Conservation (phyloP, 2,888 invertebrate species). For the Onthophagus sagittarius region DNA sequence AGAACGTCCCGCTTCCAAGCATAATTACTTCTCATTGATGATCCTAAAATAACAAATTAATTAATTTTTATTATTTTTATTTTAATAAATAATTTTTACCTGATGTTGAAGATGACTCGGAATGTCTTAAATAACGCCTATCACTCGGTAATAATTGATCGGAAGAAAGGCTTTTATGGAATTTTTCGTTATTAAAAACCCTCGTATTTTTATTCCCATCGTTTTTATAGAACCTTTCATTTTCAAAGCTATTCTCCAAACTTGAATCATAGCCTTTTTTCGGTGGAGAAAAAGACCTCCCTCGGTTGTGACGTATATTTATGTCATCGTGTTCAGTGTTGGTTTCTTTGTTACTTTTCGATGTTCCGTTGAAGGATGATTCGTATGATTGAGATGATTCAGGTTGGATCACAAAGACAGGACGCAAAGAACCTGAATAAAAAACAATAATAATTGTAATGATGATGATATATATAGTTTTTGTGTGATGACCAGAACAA, state of each 20-base stretch:
- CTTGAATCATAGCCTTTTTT: conserved; percentile 20
- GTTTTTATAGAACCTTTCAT: conserved; percentile 21
- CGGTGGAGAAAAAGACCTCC: conserved; percentile 45
- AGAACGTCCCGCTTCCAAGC: conserved; percentile 37
- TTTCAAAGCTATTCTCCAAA: conserved; percentile 11
- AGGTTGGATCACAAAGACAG: conserved; percentile 42
- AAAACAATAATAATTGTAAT: not conserved
- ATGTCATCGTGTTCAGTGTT: conserved; percentile 17
- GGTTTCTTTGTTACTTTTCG: conserved; percentile 23
- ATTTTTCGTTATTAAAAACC: conserved; percentile 28
- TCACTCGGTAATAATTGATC: conserved; percentile 38
- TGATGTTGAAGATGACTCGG: conserved; percentile 32
- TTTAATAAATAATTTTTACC: conserved; percentile 21
- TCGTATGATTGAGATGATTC: conserved; percentile 31
- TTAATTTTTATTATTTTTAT: not conserved
- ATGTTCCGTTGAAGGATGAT: not conserved
- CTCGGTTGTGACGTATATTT: conserved; percentile 29
- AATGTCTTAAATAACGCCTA: conserved; percentile 25
- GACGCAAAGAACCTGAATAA: conserved; percentile 39
- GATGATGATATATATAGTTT: not conserved
- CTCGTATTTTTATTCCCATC: conserved; percentile 12
- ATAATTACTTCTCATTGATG: conserved; percentile 20
- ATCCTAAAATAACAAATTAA: conserved; percentile 24
- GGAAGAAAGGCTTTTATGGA: conserved; percentile 44
- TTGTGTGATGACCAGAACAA: no score